Base-by-base conservation (phyloP, 2,888 invertebrate species). In the Drosophila vallismaia region DNA sequence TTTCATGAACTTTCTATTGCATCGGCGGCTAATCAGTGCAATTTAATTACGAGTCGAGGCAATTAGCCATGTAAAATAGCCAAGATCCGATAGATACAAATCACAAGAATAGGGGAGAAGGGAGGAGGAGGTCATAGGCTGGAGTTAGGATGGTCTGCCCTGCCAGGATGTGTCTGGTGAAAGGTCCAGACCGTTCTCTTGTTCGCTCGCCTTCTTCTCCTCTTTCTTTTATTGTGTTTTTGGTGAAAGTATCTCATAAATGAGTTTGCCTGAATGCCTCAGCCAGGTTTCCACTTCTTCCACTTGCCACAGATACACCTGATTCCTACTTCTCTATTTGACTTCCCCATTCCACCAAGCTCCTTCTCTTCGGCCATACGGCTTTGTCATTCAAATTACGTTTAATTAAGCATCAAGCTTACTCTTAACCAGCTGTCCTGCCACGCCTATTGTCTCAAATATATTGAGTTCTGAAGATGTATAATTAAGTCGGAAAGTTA, bases 211-310 rank as follows among this genome's bases (percentile, higher is more conserved):
- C 69, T 75, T 64, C 33, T 57, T 36, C 36, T 58, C 40, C 49
- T 75, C 36, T 64, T 58, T 58, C 50, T 67, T 55, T 58, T 38
- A 31, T 63, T 55, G 50, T 59, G 38, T 79, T 80, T 86, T 86
- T 84, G 83, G 83, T 86, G 83, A 84, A 84, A 84, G 83, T 84
- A 86, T 79, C 81, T 86, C 83, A 86, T 86, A 81, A 81, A 81
- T 64, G 64, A 64, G 51, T 78, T n/a, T 14, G 58, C 75, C 67
- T 28, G 40, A 19, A 14, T 19, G 40, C 40, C 40, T 36, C 36
- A 6, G 19, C 33, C 38, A n/a, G 26, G 14, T 50, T 46, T 42
- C 63, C 56, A 38, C 63, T 45, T 45, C 49, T 38, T 46, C 70
- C 70, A 62, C 42, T 71, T 70, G 70, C 52, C 71, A 38, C 70